These are phyloP conservation scores for Neoarius graeffei DNA, from an alignment of 2,113 vertebrate species.

Conservation along the genomic window DNA sequence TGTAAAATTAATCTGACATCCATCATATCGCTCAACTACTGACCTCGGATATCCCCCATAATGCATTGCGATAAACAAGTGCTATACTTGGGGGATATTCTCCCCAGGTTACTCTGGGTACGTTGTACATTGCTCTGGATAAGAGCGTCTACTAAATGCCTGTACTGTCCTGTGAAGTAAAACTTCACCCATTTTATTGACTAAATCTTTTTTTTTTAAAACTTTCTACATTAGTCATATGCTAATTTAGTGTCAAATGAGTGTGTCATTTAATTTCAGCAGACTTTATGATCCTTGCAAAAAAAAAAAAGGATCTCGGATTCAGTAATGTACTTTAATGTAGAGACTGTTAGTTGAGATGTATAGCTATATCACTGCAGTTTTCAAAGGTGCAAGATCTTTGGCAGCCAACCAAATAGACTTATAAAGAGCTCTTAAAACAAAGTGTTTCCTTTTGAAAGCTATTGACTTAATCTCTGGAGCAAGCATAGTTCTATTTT, in stretches of 20 bases:
- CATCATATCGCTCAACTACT: too few relatives aligned
- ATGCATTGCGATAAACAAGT: too few relatives aligned
- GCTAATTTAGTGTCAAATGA: constrained; percentile 25
- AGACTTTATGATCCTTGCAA: constrained; percentile 20
- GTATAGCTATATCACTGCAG: not conserved
- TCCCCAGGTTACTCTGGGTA: too few relatives aligned
- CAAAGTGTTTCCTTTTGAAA: constrained; percentile 44
- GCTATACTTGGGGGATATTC: too few relatives aligned
- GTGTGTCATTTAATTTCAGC: not conserved
- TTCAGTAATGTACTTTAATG: constrained; percentile 9
- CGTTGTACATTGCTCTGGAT: too few relatives aligned
- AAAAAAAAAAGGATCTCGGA: constrained; percentile 6
- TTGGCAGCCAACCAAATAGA: not conserved
- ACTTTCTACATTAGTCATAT: not conserved
- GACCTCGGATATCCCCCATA: too few relatives aligned
- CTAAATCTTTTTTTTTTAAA: not conserved
- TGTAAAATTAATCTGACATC: too few relatives aligned
- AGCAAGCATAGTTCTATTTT: constrained; percentile 42
- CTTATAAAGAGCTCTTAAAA: constrained; percentile 39
- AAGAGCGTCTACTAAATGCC: too few relatives aligned
- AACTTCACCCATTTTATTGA: constrained; percentile 10
- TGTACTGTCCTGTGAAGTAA: too few relatives aligned
- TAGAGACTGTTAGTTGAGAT: not conserved
- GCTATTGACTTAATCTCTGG: constrained; percentile 41
- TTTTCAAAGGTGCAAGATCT: not conserved